A percentile compares a stretch with the other conserved stretches of the same genome.
Conservation (phyloP, 2,797 vertebrate species). For the Chromis chromis region DNA sequence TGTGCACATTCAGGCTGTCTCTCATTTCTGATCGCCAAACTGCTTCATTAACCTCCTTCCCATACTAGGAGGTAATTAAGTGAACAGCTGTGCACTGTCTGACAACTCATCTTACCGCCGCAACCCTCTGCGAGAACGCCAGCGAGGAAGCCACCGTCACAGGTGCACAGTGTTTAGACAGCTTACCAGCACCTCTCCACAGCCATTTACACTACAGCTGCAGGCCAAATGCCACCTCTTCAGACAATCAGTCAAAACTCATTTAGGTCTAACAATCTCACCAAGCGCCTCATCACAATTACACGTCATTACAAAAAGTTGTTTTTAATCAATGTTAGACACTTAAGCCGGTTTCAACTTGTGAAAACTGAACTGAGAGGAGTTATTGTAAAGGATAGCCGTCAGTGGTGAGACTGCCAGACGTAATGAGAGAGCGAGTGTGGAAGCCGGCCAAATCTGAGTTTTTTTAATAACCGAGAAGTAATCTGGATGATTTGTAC, state of each 20-base stretch:
- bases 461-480: constrained; percentile 71
- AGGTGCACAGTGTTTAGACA: constrained; percentile 76
- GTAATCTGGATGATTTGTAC: constrained; percentile 80
- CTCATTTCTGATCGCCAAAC: constrained; percentile 76
- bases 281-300: constrained; percentile 51
- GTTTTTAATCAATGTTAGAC: constrained; percentile 67
- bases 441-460: constrained; percentile 70
- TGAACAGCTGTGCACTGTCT: constrained; percentile 85
- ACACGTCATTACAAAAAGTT: constrained; percentile 60
- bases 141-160: constrained; percentile 58
- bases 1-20: constrained; percentile 78
- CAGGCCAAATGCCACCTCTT: constrained; percentile 76
- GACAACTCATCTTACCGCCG: constrained; percentile 70
- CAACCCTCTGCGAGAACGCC: constrained; percentile 55
- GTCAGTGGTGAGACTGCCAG: constrained; percentile 47
- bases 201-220: constrained; percentile 74
- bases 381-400: constrained; percentile 59
- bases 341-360: constrained; percentile 53
- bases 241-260: constrained; percentile 76
- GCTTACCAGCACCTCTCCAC: constrained; percentile 65
- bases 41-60: constrained; percentile 85
- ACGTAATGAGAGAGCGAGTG: constrained; percentile 48
- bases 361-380: constrained; percentile 46
- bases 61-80: constrained; percentile 82
- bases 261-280: constrained; percentile 58